Evolutionary conservation across 2,113 vertebrate species (phyloP).

Genomic region (Charadrius vociferus): DNA sequence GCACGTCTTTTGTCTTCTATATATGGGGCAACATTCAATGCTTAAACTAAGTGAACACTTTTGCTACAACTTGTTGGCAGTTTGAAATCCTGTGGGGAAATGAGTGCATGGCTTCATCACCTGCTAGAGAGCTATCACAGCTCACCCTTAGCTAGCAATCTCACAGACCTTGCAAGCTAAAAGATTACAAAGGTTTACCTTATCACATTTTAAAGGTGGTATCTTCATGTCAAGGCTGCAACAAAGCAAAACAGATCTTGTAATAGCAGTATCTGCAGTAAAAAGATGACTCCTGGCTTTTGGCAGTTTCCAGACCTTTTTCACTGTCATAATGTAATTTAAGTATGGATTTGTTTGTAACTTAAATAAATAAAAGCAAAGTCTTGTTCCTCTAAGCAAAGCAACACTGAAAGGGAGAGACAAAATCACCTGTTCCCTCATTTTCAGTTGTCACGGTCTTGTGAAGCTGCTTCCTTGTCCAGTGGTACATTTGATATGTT

Average conservation of each 20-base stretch:
- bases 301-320: neutral
- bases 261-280: neutral
- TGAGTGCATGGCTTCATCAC: neutral
- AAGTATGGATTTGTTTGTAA: neutral
- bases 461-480: neutral
- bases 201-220: neutral
- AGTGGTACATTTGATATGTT: neutral
- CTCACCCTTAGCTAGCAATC: neutral
- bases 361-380: neutral
- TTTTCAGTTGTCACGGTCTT: neutral
- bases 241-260: neutral
- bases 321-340: neutral
- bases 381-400: neutral
- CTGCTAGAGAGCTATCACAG: neutral
- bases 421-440: neutral
- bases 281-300: neutral
- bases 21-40: neutral
- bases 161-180: neutral
- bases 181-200: neutral
- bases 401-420: neutral
- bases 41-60: neutral
- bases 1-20: constrained; percentile 5
- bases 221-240: neutral
- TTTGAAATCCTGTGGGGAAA: neutral
- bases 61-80: neutral